A percentile compares a stretch with the other conserved stretches of the same genome.
Conservation (phyloP, 2,113 vertebrate species). For the Hippopotamus amphibius region DNA sequence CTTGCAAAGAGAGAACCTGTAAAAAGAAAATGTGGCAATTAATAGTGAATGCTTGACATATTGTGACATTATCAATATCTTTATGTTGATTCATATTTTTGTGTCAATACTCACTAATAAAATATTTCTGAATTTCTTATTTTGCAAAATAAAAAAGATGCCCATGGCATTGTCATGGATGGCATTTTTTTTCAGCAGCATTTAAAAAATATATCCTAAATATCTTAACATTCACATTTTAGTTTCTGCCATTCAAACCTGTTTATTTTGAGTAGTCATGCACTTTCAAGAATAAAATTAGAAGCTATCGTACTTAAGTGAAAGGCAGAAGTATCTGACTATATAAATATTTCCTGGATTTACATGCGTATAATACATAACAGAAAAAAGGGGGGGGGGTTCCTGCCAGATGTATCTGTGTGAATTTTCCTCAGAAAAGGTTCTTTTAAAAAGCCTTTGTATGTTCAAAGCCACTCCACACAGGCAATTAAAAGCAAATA, state of each 20-base stretch:
- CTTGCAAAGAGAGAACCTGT: background rate
- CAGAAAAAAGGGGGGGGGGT: background rate
- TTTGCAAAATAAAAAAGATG: slow-evolving; percentile 26
- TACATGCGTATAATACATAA: background rate
- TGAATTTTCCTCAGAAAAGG: slow-evolving; percentile 44
- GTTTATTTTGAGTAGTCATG: background rate
- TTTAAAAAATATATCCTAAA: background rate
- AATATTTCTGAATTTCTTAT: slow-evolving; percentile 37
- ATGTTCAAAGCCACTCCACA: slow-evolving; percentile 58
- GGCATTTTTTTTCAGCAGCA: background rate
- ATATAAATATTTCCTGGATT: background rate
- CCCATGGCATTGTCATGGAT: background rate
- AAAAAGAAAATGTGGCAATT: slow-evolving; percentile 52
- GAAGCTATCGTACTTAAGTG: background rate
- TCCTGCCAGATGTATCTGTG: slow-evolving; percentile 57
- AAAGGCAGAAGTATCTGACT: slow-evolving; percentile 17
- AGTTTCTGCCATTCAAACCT: slow-evolving; percentile 23
- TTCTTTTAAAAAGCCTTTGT: slow-evolving; percentile 76
- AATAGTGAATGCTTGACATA: background rate
- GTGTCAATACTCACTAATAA: background rate
- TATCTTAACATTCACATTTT: slow-evolving; percentile 42
- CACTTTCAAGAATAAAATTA: slow-evolving; percentile 58
- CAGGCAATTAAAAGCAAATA: slow-evolving; percentile 71
- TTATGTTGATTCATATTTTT: background rate
- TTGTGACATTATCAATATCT: background rate